phyloP scores from a whole-genome alignment of 1,140 invertebrate genomes.

The Drosophila equinoxialis region DNA sequence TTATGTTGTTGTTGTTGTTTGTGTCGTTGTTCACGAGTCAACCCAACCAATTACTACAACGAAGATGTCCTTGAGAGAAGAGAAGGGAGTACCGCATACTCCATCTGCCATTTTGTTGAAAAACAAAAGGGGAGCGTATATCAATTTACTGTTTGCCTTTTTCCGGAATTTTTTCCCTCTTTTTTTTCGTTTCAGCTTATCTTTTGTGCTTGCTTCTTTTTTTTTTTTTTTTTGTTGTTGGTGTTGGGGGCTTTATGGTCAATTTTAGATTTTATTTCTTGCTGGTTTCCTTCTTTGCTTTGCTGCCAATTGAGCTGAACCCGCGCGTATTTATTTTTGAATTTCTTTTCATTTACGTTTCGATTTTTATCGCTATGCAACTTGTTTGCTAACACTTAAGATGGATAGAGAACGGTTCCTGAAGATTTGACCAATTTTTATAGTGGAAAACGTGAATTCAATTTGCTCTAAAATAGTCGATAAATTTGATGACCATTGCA shows the following conservation, averaged over 20 bases:
- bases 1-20: slow-evolving; percentile 18
- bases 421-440: slow-evolving; percentile 48
- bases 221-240: not conserved
- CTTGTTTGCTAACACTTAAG: slow-evolving; percentile 58
- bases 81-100: slow-evolving; percentile 6
- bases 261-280: slow-evolving; percentile 63
- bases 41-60: slow-evolving; percentile 46
- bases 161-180: slow-evolving; percentile 17
- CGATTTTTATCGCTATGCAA: slow-evolving; percentile 58
- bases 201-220: slow-evolving; percentile 42
- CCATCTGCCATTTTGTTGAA: slow-evolving; percentile 22
- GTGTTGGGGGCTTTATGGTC: slow-evolving; percentile 56
- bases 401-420: not conserved
- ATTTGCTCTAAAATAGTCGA: slow-evolving; percentile 24
- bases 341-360: slow-evolving; percentile 45
- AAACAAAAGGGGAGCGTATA: slow-evolving; percentile 63
- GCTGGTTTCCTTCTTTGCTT: slow-evolving; percentile 29
- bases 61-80: slow-evolving; percentile 40
- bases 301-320: slow-evolving; percentile 34
- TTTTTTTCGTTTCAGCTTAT: slow-evolving; percentile 44
- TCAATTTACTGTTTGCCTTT: slow-evolving; percentile 70
- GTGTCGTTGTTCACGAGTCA: slow-evolving; percentile 17
- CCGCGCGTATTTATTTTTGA: slow-evolving; percentile 43
- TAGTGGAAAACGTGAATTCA: slow-evolving; percentile 48
- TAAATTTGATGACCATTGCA: not conserved